Percentiles rank a stretch among this genome's conserved stretches.
phyloP scores from a whole-genome alignment of 2,888 invertebrate genomes.

The Plemyria rubiginata region DNA sequence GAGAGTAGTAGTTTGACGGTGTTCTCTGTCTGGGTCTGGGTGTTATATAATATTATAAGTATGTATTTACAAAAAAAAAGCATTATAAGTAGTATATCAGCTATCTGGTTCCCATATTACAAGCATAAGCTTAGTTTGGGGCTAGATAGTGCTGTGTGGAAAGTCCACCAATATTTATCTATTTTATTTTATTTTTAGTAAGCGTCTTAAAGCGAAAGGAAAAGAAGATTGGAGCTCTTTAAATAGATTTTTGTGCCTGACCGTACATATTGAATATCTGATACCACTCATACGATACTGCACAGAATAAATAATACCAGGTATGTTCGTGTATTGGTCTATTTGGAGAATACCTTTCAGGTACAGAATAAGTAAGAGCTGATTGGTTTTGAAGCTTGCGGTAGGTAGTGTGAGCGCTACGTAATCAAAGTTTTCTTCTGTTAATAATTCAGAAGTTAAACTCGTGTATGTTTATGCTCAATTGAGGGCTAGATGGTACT shows the following conservation, averaged over 20 bases:
- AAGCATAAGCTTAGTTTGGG: no score
- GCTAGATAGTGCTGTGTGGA: no score
- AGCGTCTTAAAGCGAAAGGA: no score
- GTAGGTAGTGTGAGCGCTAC: neutral
- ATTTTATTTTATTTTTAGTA: no score
- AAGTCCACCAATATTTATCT: no score
- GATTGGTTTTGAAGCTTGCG: constrained; percentile 17
- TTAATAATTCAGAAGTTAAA: neutral
- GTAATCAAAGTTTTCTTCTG: neutral
- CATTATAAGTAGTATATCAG: no score
- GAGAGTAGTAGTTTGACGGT: no score
- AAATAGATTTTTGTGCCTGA: neutral
- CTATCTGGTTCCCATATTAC: no score
- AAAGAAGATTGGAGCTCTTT: neutral
- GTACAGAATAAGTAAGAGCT: constrained; percentile 13
- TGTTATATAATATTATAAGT: no score
- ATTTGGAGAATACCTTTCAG: constrained; percentile 22
- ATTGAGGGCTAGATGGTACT: neutral
- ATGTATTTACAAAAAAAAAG: no score
- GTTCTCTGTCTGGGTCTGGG: no score
- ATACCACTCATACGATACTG: constrained; percentile 28
- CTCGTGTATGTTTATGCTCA: neutral
- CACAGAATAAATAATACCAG: constrained; percentile 31
- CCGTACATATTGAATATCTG: constrained; percentile 24
- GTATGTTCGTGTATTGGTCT: constrained; percentile 16